Evolutionary conservation across 1,140 invertebrate genomes (phyloP).

Genomic region (Formica exsecta): DNA sequence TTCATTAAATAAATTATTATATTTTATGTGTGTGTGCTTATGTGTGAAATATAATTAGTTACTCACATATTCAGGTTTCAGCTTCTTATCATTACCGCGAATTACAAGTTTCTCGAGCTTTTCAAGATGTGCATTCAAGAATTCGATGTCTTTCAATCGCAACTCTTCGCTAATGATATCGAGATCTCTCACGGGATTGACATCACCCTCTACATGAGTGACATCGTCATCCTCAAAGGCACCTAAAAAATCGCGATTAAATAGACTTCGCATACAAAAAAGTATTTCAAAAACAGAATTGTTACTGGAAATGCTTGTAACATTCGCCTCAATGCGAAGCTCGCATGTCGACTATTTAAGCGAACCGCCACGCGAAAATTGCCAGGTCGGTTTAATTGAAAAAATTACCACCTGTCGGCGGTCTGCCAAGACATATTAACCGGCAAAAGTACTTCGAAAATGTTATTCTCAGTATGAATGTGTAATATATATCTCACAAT

Average conservation of each 20-base stretch:
- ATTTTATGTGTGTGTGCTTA: background rate
- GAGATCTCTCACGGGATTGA: constrained; percentile 98
- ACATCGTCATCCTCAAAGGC: constrained; percentile 99
- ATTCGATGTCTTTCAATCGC: constrained; percentile 97
- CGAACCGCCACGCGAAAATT: constrained; percentile 73
- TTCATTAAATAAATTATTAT: background rate
- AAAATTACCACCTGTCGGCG: constrained; percentile 73
- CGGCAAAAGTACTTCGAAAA: constrained; percentile 64
- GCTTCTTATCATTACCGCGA: constrained; percentile 97
- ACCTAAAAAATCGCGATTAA: constrained; percentile 87
- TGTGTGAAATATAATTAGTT: background rate
- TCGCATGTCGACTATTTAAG: constrained; percentile 73
- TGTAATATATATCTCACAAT: constrained; percentile 54
- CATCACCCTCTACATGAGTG: constrained; percentile 99
- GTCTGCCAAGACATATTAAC: constrained; percentile 47
- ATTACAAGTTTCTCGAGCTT: constrained; percentile 95
- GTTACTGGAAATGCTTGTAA: constrained; percentile 46
- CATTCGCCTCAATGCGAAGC: constrained; percentile 39
- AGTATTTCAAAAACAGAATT: constrained; percentile 18
- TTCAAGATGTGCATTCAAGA: constrained; percentile 92
- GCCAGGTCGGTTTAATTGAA: constrained; percentile 75
- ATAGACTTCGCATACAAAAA: background rate
- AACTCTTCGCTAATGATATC: constrained; percentile 99
- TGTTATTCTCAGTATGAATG: constrained; percentile 68
- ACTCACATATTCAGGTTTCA: constrained; percentile 98